phyloP scores from a whole-genome alignment of 2,113 vertebrate species.

The Lipophrys pholis region DNA sequence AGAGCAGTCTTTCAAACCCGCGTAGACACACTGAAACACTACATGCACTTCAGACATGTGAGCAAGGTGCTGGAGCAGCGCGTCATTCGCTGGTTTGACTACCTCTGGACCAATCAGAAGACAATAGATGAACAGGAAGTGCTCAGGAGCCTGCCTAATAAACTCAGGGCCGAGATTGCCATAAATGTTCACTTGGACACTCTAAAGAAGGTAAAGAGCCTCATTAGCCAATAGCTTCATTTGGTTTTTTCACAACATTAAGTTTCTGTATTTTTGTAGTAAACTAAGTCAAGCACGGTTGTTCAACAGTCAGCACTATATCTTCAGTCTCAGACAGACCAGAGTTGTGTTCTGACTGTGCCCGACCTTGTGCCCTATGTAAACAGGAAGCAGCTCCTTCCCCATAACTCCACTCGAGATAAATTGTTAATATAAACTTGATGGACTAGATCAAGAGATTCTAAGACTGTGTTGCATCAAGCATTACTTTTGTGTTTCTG shows the following conservation, averaged over 20 bases:
- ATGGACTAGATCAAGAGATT: no score
- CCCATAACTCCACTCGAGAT: no score
- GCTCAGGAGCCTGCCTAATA: conserved; percentile 93
- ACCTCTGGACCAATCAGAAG: conserved; percentile 97
- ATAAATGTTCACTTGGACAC: conserved; percentile 97
- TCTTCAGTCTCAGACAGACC: no score
- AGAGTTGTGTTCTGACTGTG: no score
- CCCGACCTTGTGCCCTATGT: no score
- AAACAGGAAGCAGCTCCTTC: no score
- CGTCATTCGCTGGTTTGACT: conserved; percentile 97
- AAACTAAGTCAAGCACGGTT: no score
- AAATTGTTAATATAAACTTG: no score
- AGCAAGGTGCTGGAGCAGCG: conserved; percentile 94
- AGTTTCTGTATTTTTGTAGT: background rate
- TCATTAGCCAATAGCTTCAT: background rate
- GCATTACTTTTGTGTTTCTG: background rate
- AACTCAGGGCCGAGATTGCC: conserved; percentile 95
- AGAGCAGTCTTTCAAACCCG: conserved; percentile 92
- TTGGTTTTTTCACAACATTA: background rate
- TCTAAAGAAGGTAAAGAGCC: conserved; percentile 86
- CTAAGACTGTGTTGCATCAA: background rate
- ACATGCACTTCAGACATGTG: conserved; percentile 97
- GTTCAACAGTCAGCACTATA: no score
- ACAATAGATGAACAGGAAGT: conserved; percentile 92
- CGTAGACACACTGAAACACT: conserved; percentile 92